Percentiles rank a stretch among this genome's conserved stretches.
phyloP scores from a whole-genome alignment of 2,888 invertebrate genomes.

The Pachycephus smyrnensis region DNA sequence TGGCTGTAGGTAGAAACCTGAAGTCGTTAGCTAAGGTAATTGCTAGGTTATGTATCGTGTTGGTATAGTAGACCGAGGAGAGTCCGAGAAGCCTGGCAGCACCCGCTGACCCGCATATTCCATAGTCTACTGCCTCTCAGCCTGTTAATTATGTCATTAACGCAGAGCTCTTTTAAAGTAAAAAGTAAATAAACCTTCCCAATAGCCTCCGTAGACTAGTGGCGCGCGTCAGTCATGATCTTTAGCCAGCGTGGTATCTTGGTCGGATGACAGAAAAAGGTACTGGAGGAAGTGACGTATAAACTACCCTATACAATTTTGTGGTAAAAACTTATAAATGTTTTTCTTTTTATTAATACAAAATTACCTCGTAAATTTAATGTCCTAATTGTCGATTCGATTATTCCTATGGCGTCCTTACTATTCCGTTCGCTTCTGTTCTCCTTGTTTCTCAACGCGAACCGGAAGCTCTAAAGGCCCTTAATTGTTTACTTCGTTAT shows the following conservation, averaged over 20 bases:
- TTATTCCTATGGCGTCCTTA: too few relatives aligned
- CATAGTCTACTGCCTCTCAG: not conserved
- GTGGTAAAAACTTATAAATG: not conserved
- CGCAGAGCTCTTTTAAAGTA: not conserved
- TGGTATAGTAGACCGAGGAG: not conserved
- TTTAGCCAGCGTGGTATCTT: not conserved
- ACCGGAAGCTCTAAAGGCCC: slow-evolving; percentile 22
- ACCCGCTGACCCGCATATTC: not conserved
- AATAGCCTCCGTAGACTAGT: not conserved
- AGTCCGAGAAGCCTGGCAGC: not conserved
- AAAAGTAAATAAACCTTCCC: not conserved
- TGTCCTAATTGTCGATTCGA: not conserved
- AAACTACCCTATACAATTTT: not conserved
- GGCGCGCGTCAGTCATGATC: not conserved
- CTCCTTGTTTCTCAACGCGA: not conserved
- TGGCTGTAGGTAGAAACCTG: not conserved
- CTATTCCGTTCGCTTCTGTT: not conserved
- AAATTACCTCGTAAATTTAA: not conserved
- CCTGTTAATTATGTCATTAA: not conserved
- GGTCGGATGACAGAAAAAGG: not conserved
- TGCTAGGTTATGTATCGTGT: not conserved
- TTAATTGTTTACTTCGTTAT: slow-evolving; percentile 41
- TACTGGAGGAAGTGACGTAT: not conserved
- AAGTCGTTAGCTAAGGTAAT: not conserved
- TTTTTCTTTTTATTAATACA: not conserved